These are phyloP conservation scores for Drosophila guanche DNA, from an alignment of 1,140 invertebrate species.

Conservation along the genomic window DNA sequence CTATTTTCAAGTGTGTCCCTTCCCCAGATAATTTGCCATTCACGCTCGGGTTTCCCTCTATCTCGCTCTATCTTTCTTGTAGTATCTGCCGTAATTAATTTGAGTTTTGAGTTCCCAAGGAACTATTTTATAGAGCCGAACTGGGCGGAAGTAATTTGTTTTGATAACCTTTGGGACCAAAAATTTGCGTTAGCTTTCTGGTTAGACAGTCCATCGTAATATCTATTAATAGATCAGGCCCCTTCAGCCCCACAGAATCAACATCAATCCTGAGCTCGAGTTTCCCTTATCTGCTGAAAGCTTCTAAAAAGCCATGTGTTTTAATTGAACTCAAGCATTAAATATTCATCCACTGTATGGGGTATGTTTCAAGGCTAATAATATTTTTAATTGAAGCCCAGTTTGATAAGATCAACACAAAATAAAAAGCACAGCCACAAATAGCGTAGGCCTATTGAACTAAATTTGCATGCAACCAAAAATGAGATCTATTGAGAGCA, in stretches of 20 bases:
- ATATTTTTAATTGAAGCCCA: constrained; percentile 76
- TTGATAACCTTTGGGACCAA: constrained; percentile 59
- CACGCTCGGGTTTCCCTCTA: constrained; percentile 6
- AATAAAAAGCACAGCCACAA: constrained; percentile 27
- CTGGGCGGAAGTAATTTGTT: constrained; percentile 63
- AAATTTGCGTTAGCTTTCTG: constrained; percentile 18
- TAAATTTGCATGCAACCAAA: constrained; percentile 69
- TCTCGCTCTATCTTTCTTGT: constrained; percentile 12
- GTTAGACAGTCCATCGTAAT: constrained; percentile 60
- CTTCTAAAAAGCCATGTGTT: constrained; percentile 41
- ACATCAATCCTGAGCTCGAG: constrained; percentile 43
- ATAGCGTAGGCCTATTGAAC: constrained; percentile 50
- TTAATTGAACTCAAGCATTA: constrained; percentile 47
- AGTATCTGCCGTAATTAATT: constrained; percentile 1
- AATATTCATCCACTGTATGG: constrained; percentile 39
- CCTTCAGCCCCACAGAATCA: constrained; percentile 13
- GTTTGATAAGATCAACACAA: constrained; percentile 69
- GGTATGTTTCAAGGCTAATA: constrained; percentile 69
- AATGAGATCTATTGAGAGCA: constrained; percentile 67
- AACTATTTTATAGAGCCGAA: constrained; percentile 25
- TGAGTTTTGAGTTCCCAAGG: constrained; percentile 1
- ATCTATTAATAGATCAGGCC: constrained; percentile 61
- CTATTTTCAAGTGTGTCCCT: constrained; percentile 68
- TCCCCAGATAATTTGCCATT: constrained; percentile 35
- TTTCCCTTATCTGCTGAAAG: constrained; percentile 47